Percentiles rank a stretch among this genome's conserved stretches.
Evolutionary conservation across 2,797 vertebrate genomes (phyloP).

Genomic region (Danionella dracula): DNA sequence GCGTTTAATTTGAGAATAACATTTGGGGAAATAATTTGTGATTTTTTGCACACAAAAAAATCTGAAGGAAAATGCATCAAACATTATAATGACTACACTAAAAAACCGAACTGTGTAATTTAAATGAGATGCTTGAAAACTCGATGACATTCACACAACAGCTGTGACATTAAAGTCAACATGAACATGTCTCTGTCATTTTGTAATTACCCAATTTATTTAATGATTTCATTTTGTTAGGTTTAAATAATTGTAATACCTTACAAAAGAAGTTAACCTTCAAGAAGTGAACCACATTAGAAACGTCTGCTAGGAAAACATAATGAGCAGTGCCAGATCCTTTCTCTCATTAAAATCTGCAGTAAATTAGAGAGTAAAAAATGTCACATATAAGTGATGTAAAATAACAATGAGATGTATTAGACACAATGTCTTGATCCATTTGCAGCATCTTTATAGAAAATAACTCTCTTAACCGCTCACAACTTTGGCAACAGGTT

Average conservation of each 20-base stretch:
- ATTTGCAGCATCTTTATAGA: neutral
- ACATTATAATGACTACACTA: neutral
- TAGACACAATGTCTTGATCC: neutral
- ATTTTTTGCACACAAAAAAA: no score
- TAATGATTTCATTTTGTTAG: neutral
- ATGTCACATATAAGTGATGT: slow-evolving; percentile 5
- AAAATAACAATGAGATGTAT: neutral
- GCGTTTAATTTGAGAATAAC: no score
- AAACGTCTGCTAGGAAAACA: neutral
- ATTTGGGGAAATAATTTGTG: no score
- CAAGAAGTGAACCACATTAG: neutral
- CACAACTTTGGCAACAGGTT: neutral
- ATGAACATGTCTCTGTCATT: neutral
- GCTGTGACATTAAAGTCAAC: neutral
- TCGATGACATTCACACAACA: neutral
- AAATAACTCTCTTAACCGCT: neutral
- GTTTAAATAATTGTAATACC: neutral
- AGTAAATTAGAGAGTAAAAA: slow-evolving; percentile 6
- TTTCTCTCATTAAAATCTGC: neutral
- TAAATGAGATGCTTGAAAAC: neutral
- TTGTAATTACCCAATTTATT: slow-evolving; percentile 9
- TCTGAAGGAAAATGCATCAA: neutral
- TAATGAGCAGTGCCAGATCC: neutral
- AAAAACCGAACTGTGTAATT: neutral
- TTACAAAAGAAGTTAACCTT: neutral